phyloP scores from a whole-genome alignment of 1,140 invertebrate genomes.

The Mercenaria mercenaria region DNA sequence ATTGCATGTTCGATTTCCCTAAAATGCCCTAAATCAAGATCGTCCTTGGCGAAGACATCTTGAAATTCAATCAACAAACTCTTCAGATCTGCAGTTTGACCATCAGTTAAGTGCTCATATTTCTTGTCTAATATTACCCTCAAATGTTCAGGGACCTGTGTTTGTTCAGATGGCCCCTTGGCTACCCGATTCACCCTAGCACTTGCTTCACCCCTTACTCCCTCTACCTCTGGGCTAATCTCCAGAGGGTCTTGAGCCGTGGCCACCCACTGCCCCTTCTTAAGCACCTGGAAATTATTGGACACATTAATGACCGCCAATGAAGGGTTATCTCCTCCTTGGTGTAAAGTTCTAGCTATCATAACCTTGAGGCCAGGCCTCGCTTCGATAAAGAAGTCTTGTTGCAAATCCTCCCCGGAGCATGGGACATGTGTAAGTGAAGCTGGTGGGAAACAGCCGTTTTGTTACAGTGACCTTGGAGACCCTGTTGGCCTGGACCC shows the following conservation, averaged over 20 bases:
- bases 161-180: not conserved
- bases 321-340: not conserved
- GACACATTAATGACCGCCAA: not conserved
- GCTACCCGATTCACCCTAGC: not conserved
- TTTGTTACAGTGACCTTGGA: not conserved
- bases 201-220: not conserved
- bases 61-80: not conserved
- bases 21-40: constrained; percentile 39
- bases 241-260: not conserved
- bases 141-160: not conserved
- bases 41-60: constrained; percentile 27
- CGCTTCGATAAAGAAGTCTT: not conserved
- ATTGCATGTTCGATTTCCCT: constrained; percentile 32
- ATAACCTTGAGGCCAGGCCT: not conserved
- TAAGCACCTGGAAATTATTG: not conserved
- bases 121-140: not conserved
- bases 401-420: not conserved
- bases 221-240: not conserved
- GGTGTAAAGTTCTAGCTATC: not conserved
- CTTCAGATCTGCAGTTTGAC: not conserved
- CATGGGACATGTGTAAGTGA: not conserved
- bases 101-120: not conserved
- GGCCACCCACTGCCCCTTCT: not conserved
- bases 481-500: not conserved
- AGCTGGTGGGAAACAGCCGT: not conserved